Base-by-base conservation (phyloP, 2,888 invertebrate species). In the Melanargia galathea region DNA sequence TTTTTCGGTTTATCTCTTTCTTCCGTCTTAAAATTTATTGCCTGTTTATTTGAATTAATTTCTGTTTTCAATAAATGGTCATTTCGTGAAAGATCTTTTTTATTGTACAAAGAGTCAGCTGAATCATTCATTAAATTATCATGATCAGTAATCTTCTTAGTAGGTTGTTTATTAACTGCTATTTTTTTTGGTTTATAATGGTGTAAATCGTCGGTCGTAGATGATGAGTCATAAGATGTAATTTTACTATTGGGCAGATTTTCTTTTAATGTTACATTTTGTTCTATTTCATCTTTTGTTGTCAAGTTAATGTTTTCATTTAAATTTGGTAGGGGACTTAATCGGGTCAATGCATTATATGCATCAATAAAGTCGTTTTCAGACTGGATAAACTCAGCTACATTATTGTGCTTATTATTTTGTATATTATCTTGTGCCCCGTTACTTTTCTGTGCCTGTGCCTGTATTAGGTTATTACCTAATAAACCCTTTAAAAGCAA, bases 301-400 rank as follows among this genome's bases (percentile, higher is more conserved):
- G 49, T 7, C 40, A 30, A 13, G 24, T 62, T 58, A 57, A 40
- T 58, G 63, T 67, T 62, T 61, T 70, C 60, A 22, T 52, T 57
- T 60, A 86, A 72, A 71, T 80, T 85, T n/a, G 89, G 89, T 57
- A 91, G 73, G 51, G 91, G 91, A 69, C 87, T 90, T 49, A 80
- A 76, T 64, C 85, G 77, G 26, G 92, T 86, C 65, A 91, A 74
- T 51, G 90, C 90, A 74, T 91, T 91, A 65, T 91, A 91, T 24
- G 91, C 92, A 69, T 88, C 84, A 52, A 91, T 90, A 70, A 91
- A 91, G 72, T 91, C 92, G 71, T 84, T 90, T 79, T 91, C 91
- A 2, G 87, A 86, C 73, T 88, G 88, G 48, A 80, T 78, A 40
- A 90, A 80, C 73, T 90, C 90, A 60, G 83, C 58, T n/a, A n/a